Evolutionary conservation across 2,888 invertebrate species (phyloP), one percentile per base, ranked within the genome.

Genomic region (Epirrhoe tristata): DNA sequence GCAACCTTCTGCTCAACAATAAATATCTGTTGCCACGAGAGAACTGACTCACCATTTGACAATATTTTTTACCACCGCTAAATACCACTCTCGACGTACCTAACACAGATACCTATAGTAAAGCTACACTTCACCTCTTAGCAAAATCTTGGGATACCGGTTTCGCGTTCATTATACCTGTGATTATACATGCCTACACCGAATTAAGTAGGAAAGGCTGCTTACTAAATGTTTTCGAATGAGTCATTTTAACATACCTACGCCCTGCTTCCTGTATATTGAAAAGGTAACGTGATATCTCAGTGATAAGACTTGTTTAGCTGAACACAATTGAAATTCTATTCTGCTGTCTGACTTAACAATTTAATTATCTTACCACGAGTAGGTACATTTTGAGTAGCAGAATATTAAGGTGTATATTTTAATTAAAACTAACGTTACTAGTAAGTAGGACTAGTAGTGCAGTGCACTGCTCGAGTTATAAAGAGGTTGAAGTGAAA

Each of bases 131-230:
- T 7, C 12, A 16, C 16, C 6, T 48, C 12, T 7, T 12, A 43
- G 52, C 57, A 46, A 46, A 32, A 56, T 39, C 39, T 56, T 14
- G 34, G 6, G 48, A 31, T 58, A 63, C 63, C 63, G 63, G 63
- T 63, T 63, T 52, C 16, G 43, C 51, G 52, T 1, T 34, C 46
- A 17, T 24, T 24, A n/a, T n/a, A n/a, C 24, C 24, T 24, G 1
- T 24, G 24, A 24, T 24, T 6, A 8, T 24, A 53, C 36, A 8
- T 7, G 39, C 39, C 39, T 24, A 24, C 39, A 56, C 50, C 24
- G 36, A 51, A 50, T 56, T 51, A 50, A 50, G 61, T 59, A 52
- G 52, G 31, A 32, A 43, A 31, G 6, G 8, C 16, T 14, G 3
- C 5, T 34, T 52, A 46, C 48, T 48, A 16, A 48, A 48, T 48